phyloP scores from a whole-genome alignment of 1,140 invertebrate species.

The Planococcus citri region DNA sequence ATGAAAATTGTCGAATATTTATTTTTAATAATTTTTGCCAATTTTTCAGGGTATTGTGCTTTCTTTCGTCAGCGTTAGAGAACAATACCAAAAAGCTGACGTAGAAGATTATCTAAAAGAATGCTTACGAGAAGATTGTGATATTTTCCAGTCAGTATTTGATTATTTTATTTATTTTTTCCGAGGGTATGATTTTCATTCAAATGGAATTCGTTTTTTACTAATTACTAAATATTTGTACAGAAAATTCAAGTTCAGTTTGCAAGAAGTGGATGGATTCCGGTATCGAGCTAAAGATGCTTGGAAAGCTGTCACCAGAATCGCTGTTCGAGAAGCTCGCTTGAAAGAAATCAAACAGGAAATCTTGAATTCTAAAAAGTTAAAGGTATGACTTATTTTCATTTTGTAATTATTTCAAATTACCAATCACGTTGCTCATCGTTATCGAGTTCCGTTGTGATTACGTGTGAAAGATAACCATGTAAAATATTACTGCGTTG shows the following conservation, averaged over 20 bases:
- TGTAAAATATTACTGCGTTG: no score
- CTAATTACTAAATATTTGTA: conserved; percentile 34
- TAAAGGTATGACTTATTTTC: conserved; percentile 50
- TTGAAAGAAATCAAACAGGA: conserved; percentile 93
- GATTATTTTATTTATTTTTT: no score
- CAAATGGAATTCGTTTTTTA: no score
- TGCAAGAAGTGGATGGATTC: conserved; percentile 93
- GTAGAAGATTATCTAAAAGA: conserved; percentile 62
- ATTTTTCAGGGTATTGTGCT: conserved; percentile 74
- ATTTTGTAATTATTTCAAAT: neutral
- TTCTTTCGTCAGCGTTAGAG: conserved; percentile 79
- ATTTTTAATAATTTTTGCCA: conserved; percentile 27
- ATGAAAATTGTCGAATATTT: no score
- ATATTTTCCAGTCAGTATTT: conserved; percentile 38
- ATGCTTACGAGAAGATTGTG: conserved; percentile 39
- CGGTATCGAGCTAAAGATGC: conserved; percentile 87
- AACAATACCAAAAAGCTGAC: conserved; percentile 57
- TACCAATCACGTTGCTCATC: no score
- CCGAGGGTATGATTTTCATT: no score
- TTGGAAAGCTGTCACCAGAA: conserved; percentile 81
- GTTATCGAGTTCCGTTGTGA: neutral
- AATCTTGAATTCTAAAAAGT: conserved; percentile 81
- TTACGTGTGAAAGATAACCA: no score
- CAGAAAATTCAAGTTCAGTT: conserved; percentile 84
- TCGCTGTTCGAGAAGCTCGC: conserved; percentile 82